A percentile compares a stretch with the other conserved stretches of the same genome.
Evolutionary conservation across 92 coral and sea anemone genomes (phyloP).

Genomic region (Porites lobata): DNA sequence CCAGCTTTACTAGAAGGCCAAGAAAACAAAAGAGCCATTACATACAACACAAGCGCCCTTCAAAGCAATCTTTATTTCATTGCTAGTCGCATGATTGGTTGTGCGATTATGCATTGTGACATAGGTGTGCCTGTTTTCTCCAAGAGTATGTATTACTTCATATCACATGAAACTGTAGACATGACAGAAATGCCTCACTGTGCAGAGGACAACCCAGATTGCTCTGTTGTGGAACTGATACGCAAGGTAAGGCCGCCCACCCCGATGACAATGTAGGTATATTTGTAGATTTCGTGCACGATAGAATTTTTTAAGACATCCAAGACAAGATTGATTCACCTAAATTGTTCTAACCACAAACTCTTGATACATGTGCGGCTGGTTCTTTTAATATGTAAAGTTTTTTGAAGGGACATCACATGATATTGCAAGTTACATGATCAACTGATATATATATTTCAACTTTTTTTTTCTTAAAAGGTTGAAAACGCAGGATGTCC

Average conservation of each 20-base stretch:
- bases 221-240: conserved; percentile 23
- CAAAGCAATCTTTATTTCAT: conserved; percentile 40
- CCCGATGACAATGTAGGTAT: conserved; percentile 9
- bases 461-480: conserved; percentile 5
- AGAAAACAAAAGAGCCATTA: conserved; percentile 59
- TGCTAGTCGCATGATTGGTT: conserved; percentile 29
- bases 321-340: conserved; percentile 5
- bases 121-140: conserved; percentile 23
- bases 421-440: conserved; percentile 1
- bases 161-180: conserved; percentile 28
- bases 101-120: conserved; percentile 27
- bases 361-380: conserved; percentile 5
- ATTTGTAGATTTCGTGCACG: conserved; percentile 9
- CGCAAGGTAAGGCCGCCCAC: conserved; percentile 26
- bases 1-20: conserved; percentile 71
- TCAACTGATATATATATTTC: neutral
- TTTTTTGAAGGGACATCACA: conserved; percentile 3
- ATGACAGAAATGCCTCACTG: conserved; percentile 34
- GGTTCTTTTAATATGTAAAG: conserved; percentile 12
- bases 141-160: conserved; percentile 28
- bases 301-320: conserved; percentile 2
- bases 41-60: conserved; percentile 52
- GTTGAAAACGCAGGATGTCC: conserved; percentile 16
- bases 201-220: conserved; percentile 19
- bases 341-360: neutral